A percentile compares a stretch with the other conserved stretches of the same genome.
These are phyloP conservation scores for Oreochromis niloticus DNA, from an alignment of 2,113 vertebrate genomes.

Conservation along the genomic window DNA sequence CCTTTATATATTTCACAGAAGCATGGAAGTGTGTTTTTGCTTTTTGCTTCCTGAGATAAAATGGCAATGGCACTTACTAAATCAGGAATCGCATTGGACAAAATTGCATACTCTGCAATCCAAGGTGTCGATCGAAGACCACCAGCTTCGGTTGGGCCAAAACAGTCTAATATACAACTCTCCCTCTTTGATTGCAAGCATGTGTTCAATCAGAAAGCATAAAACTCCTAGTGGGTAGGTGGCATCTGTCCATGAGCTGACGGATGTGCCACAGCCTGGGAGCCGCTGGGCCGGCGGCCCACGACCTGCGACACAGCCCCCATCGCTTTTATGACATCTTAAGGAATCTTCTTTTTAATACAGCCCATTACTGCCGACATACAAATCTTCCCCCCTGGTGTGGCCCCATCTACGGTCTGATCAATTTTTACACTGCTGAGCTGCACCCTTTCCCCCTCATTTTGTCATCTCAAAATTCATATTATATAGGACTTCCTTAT, in stretches of 20 bases:
- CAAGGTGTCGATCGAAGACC: slow-evolving; percentile 44
- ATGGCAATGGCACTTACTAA: slow-evolving; percentile 7
- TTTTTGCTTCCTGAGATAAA: slow-evolving; percentile 8
- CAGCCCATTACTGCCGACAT: slow-evolving; percentile 99
- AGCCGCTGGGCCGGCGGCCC: slow-evolving; percentile 32
- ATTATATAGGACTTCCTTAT: slow-evolving; percentile 92
- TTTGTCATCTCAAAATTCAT: slow-evolving; percentile 98
- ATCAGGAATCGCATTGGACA: slow-evolving; percentile 41
- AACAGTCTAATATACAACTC: slow-evolving; percentile 68
- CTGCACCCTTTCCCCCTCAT: slow-evolving; percentile 85
- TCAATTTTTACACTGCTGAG: slow-evolving; percentile 99
- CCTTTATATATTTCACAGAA: background rate
- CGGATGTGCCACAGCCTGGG: slow-evolving; percentile 63
- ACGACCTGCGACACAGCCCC: slow-evolving; percentile 54
- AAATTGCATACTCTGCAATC: slow-evolving; percentile 51
- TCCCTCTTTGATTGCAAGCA: slow-evolving; percentile 63
- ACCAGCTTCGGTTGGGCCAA: slow-evolving; percentile 28
- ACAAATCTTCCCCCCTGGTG: slow-evolving; percentile 93
- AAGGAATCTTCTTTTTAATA: slow-evolving; percentile 99
- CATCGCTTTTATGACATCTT: slow-evolving; percentile 81
- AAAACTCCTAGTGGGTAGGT: slow-evolving; percentile 61
- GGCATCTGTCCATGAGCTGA: slow-evolving; percentile 69
- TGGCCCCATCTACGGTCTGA: slow-evolving; percentile 93
- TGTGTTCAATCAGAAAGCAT: slow-evolving; percentile 73
- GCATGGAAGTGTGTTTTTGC: background rate